phyloP scores from a whole-genome alignment of 2,797 vertebrate species.

The Rhabdomys pumilio region DNA sequence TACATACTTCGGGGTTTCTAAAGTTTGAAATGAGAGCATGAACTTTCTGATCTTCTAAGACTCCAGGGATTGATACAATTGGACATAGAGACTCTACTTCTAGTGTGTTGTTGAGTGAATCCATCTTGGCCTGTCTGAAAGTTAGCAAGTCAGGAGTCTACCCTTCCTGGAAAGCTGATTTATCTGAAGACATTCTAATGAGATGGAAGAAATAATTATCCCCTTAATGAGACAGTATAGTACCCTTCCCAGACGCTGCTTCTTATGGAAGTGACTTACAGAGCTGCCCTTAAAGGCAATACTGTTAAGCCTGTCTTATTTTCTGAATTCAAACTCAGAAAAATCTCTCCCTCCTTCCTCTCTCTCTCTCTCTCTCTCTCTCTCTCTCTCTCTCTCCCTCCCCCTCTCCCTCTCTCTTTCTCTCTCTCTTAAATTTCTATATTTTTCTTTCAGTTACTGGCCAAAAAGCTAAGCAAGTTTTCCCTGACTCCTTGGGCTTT shows the following conservation, averaged over 20 bases:
- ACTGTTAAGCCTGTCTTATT: background rate
- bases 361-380: too few species aligned
- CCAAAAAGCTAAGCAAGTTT: background rate
- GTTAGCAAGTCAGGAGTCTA: background rate
- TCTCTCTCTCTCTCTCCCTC: too few species aligned
- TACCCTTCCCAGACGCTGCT: background rate
- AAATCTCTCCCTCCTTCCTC: too few species aligned
- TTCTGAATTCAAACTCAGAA: background rate
- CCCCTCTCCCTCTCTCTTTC: rapidly evolving
- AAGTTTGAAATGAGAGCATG: background rate
- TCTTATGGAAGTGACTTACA: background rate
- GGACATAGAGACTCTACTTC: background rate
- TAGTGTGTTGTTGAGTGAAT: background rate
- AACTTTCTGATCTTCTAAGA: background rate
- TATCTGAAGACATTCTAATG: background rate
- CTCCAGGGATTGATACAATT: background rate
- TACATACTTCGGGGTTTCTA: background rate
- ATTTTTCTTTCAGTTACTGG: background rate
- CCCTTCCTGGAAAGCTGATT: background rate
- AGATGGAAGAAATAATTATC: background rate
- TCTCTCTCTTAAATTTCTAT: too few species aligned
- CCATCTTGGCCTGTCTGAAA: background rate
- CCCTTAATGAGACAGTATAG: background rate
- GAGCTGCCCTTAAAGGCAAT: background rate
- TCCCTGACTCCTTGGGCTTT: background rate